Percentiles rank a stretch among this genome's conserved stretches.
Conservation (phyloP, 2,797 vertebrate genomes). For the Sarcoramphus papa region DNA sequence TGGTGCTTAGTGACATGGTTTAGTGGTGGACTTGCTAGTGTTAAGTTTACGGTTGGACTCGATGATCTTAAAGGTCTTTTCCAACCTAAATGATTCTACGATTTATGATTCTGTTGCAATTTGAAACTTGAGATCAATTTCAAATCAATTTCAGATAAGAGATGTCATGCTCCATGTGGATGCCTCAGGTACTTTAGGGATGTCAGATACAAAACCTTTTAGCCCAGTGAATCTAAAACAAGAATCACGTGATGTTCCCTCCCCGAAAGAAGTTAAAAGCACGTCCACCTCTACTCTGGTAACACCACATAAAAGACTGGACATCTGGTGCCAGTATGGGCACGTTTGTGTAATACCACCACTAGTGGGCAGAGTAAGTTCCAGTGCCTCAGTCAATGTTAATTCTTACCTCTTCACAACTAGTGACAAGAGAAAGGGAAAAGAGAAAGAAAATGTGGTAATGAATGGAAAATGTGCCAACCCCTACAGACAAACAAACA, state of each 20-base stretch:
- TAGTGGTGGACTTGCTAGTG: no score
- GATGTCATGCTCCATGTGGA: background rate
- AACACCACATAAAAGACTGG: background rate
- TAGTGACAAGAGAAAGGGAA: background rate
- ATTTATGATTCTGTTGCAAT: background rate
- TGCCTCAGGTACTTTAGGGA: background rate
- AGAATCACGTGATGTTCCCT: fast-evolving
- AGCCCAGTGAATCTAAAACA: background rate
- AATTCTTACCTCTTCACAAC: background rate
- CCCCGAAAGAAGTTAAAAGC: background rate
- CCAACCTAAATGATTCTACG: no score
- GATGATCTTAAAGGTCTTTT: no score
- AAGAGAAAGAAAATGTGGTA: background rate
- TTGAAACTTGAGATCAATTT: background rate
- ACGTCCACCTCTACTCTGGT: background rate
- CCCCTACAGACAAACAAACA: background rate
- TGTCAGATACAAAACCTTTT: background rate
- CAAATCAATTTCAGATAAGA: background rate
- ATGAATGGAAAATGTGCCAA: background rate
- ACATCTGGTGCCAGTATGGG: background rate
- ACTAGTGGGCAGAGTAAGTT: background rate
- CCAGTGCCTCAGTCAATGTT: background rate
- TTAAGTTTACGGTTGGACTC: no score
- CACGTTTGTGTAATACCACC: background rate
- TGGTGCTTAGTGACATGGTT: no score